Percentiles rank a stretch among this genome's conserved stretches.
Evolutionary conservation across 2,888 invertebrate species (phyloP).

Genomic region (Melanotus villosus): DNA sequence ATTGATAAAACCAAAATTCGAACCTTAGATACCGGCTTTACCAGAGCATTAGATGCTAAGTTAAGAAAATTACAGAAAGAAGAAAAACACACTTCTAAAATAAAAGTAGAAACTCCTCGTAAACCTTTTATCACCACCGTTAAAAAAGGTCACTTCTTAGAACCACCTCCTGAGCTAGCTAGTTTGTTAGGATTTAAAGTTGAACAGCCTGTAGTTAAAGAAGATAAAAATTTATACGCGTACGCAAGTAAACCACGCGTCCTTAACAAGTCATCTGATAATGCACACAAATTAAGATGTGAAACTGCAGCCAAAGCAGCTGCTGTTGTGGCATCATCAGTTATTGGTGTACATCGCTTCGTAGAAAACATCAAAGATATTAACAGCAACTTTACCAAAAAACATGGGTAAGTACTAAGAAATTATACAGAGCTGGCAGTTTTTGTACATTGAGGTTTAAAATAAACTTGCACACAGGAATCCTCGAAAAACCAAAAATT

Average conservation of each 20-base stretch:
- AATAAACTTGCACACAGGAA: too few species aligned
- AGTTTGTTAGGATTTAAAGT: constrained; percentile 73
- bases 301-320: constrained; percentile 65
- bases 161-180: constrained; percentile 83
- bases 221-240: constrained; percentile 73
- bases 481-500: too few species aligned
- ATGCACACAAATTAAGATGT: constrained; percentile 62
- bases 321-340: constrained; percentile 58
- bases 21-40: constrained; percentile 72
- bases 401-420: constrained; percentile 49
- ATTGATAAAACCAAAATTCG: constrained; percentile 62
- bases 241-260: constrained; percentile 78
- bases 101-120: constrained; percentile 53
- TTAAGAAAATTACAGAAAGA: constrained; percentile 78
- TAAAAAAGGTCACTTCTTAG: constrained; percentile 82
- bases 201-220: constrained; percentile 45
- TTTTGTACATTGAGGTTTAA: too few species aligned
- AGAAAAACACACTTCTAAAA: constrained; percentile 61
- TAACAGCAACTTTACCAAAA: constrained; percentile 52
- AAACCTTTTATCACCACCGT: constrained; percentile 86
- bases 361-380: constrained; percentile 49
- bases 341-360: constrained; percentile 55
- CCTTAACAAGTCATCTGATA: constrained; percentile 61
- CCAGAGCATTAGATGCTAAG: constrained; percentile 80
- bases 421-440: too few species aligned